These are phyloP conservation scores for Nebria ingens DNA, from an alignment of 1,140 invertebrate genomes.

Conservation along the genomic window DNA sequence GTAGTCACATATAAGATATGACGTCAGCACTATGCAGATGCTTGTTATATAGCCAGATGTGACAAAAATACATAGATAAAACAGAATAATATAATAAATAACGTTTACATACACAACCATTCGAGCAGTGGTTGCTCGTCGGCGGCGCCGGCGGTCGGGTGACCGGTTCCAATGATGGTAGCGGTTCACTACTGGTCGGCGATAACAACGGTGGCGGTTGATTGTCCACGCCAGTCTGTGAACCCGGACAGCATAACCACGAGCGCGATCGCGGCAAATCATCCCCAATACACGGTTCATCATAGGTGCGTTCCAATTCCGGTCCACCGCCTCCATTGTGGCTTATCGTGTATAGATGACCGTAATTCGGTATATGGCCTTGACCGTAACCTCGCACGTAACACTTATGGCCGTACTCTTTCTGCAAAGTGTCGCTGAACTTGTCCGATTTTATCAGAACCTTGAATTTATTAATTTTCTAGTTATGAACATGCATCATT, in stretches of 20 bases:
- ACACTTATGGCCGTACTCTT: constrained; percentile 23
- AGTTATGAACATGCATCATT: too few species aligned
- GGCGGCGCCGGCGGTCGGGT: constrained; percentile 25
- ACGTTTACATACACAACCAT: constrained; percentile 28
- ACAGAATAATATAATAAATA: constrained; percentile 4
- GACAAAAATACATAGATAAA: background rate
- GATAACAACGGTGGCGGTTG: constrained; percentile 26
- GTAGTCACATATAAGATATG: too few species aligned
- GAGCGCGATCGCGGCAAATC: constrained; percentile 25
- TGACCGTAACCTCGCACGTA: constrained; percentile 26
- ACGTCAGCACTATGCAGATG: too few species aligned
- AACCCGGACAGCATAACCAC: constrained; percentile 34
- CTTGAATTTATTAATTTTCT: too few species aligned
- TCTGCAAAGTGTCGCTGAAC: background rate
- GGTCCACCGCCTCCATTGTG: constrained; percentile 17
- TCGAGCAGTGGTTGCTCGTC: constrained; percentile 18
- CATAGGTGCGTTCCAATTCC: constrained; percentile 31
- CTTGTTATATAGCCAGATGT: too few species aligned
- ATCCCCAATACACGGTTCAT: constrained; percentile 32
- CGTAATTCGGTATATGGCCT: constrained; percentile 24
- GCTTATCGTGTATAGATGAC: constrained; percentile 32
- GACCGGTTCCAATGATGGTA: constrained; percentile 20
- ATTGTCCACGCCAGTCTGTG: constrained; percentile 23
- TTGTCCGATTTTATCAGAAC: constrained; percentile 1
- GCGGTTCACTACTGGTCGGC: constrained; percentile 13